Evolutionary conservation across 2,888 invertebrate genomes (phyloP), one percentile per base, ranked within the genome.

Genomic region (Drosophila emarginata): DNA sequence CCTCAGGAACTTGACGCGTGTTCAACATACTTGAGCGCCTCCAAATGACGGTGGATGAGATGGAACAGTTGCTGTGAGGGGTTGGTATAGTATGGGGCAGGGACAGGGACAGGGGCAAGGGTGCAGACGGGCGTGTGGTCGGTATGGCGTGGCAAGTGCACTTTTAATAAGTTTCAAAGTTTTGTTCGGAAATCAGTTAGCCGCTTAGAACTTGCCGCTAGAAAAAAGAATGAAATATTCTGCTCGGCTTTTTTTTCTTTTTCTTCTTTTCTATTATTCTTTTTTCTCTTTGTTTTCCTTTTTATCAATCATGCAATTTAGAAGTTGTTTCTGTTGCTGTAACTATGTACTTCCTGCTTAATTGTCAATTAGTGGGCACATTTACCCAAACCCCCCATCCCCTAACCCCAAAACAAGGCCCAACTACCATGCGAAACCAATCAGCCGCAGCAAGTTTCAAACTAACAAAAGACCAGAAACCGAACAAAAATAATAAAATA

Each of bases 11-110:
- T 87, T 85, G 84, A 87, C 84, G 85, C 85, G 84, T 84, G 85
- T 87, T 87, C 82, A 82, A 85, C 87, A 86, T 84, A 87, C 87
- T 86, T 83, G 84, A 83, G 84, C 80, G 87, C 87, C 79, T 84
- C 72, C 63, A 73, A 40, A 59, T 32, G 53, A 65, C 37, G 71
- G 72, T 63, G 45, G 51, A 21, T 37, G 7, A n/a, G 32, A 28
- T 32, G 65, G 21, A 28, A 14, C 15, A 39, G 39, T 32, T 32
- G 32, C 9, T 32, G 32, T 2, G n/a, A 21, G 56, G 18, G 15
- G 15, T 23, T n/a, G n/a, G n/a, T n/a, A n/a, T n/a, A n/a, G n/a
- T n/a, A n/a, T n/a, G n/a, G n/a, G n/a, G n/a, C n/a, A n/a, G n/a
- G n/a, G n/a, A n/a, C n/a, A n/a, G n/a, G n/a, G n/a, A n/a, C n/a